phyloP scores from a whole-genome alignment of 2,113 vertebrate genomes.

The Lepisosteus oculatus region DNA sequence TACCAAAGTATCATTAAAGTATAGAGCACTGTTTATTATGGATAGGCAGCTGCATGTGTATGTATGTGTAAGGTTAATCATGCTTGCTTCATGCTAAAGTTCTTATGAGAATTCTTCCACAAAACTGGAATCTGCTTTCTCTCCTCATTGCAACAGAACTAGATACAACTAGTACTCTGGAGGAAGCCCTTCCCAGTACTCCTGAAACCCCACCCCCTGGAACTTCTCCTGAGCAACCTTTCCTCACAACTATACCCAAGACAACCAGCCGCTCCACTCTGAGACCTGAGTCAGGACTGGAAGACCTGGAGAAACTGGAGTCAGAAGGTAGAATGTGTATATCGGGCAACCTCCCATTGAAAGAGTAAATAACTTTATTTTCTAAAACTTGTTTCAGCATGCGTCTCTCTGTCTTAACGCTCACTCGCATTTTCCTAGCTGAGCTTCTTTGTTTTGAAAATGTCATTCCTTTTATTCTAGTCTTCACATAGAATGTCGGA shows the following conservation, averaged over 20 bases:
- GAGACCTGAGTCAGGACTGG: slow-evolving; percentile 48
- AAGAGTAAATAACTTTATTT: neutral
- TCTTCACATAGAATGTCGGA: too few relatives aligned
- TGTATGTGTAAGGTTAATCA: too few relatives aligned
- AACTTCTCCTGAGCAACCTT: neutral
- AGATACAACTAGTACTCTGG: slow-evolving; percentile 6
- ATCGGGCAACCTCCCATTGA: neutral
- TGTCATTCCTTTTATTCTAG: too few relatives aligned
- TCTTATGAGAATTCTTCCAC: too few relatives aligned
- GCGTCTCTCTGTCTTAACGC: too few relatives aligned
- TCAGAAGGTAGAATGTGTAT: slow-evolving; percentile 74
- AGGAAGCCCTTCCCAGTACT: slow-evolving; percentile 25
- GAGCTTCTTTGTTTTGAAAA: too few relatives aligned
- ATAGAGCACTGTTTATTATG: too few relatives aligned
- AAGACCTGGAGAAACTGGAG: slow-evolving; percentile 70
- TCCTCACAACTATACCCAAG: slow-evolving; percentile 41
- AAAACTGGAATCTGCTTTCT: neutral
- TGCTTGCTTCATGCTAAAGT: too few relatives aligned
- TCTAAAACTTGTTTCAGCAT: too few relatives aligned
- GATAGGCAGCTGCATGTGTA: too few relatives aligned
- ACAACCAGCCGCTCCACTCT: slow-evolving; percentile 38
- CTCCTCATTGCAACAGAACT: slow-evolving; percentile 9
- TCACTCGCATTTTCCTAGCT: too few relatives aligned
- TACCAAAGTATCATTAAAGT: too few relatives aligned
- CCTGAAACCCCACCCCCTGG: neutral